Evolutionary conservation across 92 coral and sea anemone genomes (phyloP).

Genomic region (Zoanthus solanderi): DNA sequence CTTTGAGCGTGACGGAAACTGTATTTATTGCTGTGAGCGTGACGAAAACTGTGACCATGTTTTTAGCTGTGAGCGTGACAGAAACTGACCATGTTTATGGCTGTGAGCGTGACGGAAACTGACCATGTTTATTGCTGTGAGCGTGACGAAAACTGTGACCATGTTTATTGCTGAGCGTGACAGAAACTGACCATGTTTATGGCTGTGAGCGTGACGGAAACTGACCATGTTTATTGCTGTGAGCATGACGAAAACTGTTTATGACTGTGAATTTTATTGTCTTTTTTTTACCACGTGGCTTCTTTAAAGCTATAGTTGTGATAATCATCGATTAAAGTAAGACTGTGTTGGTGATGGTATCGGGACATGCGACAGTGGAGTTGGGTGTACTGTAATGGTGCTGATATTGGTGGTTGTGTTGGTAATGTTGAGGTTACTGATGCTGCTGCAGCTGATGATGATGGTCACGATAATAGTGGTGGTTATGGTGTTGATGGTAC

Average conservation of each 20-base stretch:
- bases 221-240: not conserved
- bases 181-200: not conserved
- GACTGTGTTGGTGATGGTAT: not conserved
- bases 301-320: not conserved
- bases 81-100: not conserved
- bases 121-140: not conserved
- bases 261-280: not conserved
- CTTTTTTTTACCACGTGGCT: not conserved
- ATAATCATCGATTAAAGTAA: not conserved
- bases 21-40: no score
- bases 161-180: not conserved
- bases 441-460: no score
- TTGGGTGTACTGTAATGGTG: not conserved
- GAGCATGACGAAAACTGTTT: not conserved
- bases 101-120: no score
- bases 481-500: no score
- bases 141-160: not conserved
- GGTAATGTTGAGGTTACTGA: no score
- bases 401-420: not conserved
- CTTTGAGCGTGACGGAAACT: no score
- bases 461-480: no score
- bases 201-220: not conserved
- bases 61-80: not conserved
- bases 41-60: not conserved
- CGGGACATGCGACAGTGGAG: not conserved